Evolutionary conservation across 2,888 invertebrate species (phyloP), one percentile per base, ranked within the genome.

Genomic region (Folsomia candida): DNA sequence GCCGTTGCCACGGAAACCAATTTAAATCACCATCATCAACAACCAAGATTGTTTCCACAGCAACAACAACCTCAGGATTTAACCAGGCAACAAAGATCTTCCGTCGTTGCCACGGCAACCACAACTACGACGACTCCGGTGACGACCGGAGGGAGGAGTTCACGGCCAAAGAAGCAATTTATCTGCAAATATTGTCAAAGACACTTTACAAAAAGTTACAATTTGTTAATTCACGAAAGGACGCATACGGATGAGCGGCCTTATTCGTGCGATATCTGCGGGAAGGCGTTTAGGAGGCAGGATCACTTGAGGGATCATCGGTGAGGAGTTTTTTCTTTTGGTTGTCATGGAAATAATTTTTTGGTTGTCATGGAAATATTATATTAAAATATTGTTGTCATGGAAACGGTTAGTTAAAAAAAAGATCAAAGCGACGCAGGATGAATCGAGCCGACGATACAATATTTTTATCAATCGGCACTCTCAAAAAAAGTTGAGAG

Each of bases 201-300:
- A 25, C 74, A 74, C 22, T 73, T 73, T 37, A 75, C 73, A 25
- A 73, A 75, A 51, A 69, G 69, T 60, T 75, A 75, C 47, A 74
- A 76, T 60, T 62, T 75, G 11, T 70, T 75, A 51, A 76, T 76
- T 28, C 76, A 76, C 57, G 76, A 76, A 64, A 22, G 76, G 65
- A 79, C 79, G 1, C 79, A 79, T 29, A 79, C 79, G 22, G 78
- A 78, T 82, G 98, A 98, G 84, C 86, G 98, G 69, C 97, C 98
- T 0, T 98, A 96, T 83, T 93, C 94, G 63, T 98, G 98, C 85
- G 97, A 73, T 67, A 94, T 97, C 81, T 98, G 98, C 83, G 93
- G 94, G 73, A 98, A 98, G 84, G 95, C 97, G 14, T 98, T 98
- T 85, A 87, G 98, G 81, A 87, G 98, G 82, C 98, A 98, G 85